Percentiles rank a stretch among this genome's conserved stretches.
Evolutionary conservation across 2,888 invertebrate species (phyloP).

Genomic region (Galeopsomyia nigrocyanea): DNA sequence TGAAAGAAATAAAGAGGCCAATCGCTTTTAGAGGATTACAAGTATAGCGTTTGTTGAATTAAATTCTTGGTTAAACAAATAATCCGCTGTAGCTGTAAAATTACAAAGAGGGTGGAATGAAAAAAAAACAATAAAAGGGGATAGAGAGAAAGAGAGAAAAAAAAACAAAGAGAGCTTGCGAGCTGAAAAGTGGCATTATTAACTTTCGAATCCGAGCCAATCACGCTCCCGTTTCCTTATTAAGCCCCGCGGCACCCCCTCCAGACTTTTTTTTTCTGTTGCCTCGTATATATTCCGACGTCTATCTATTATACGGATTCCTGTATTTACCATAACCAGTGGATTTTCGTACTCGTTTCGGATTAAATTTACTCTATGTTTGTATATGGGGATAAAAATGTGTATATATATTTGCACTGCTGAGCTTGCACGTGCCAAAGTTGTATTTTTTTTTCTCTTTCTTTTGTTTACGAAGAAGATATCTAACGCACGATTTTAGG

Average conservation of each 20-base stretch:
- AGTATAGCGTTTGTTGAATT: background rate
- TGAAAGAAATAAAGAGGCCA: conserved; percentile 30
- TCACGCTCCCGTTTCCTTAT: conserved; percentile 54
- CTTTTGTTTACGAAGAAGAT: too few species aligned
- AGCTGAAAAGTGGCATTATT: conserved; percentile 61
- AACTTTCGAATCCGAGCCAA: conserved; percentile 63
- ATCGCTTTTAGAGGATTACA: background rate
- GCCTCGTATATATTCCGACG: conserved; percentile 20
- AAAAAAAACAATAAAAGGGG: conserved; percentile 20
- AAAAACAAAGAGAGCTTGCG: conserved; percentile 18
- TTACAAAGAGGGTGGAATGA: background rate
- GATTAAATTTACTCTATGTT: conserved; percentile 31
- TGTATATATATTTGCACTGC: too few species aligned
- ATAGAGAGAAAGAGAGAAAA: background rate
- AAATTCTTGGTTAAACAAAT: background rate
- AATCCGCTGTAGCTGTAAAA: background rate
- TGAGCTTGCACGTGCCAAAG: too few species aligned
- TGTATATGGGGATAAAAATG: too few species aligned
- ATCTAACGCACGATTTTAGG: too few species aligned
- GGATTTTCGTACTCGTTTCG: conserved; percentile 18
- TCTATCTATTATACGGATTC: background rate
- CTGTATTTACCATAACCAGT: conserved; percentile 3
- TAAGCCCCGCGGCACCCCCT: conserved; percentile 49
- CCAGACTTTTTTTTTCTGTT: conserved; percentile 36
- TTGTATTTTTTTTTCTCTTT: too few species aligned